Evolutionary conservation across 2,113 vertebrate genomes (phyloP), one percentile per base, ranked within the genome.

Genomic region (Erpornis zantholeuca): DNA sequence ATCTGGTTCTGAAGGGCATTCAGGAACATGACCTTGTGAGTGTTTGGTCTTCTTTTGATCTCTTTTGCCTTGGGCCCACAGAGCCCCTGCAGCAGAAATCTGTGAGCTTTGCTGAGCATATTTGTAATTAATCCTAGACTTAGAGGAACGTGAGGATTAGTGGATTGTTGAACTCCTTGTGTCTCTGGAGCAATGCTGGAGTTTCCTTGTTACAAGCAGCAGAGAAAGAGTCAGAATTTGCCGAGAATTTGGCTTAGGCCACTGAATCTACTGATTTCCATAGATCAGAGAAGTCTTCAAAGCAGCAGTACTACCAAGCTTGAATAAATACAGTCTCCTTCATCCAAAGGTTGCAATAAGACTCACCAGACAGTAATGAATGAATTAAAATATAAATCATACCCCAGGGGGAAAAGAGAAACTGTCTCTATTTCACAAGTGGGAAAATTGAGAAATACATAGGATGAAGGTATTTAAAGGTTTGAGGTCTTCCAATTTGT

Each of bases 91-190:
- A 73, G 85, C 56, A 93, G 88, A 83, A 78, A 75, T 68, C 70
- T 77, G 2, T 40, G 76, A 95, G 90, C 83, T 96, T 88, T 88
- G 36, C 72, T 75, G 71, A 88, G 59, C 36, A 50, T 81, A 75
- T 78, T 68, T 91, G 90, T 90, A 94, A 96, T 97, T 93, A 94
- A 94, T 92, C 72, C 65, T 22, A n/a, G 56, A 92, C 49, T 95
- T 86, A 83, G 24, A 71, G 35, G 92, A 90, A 92, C 29, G 23
- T 93, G 82, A 44, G 93, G 82, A 96, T 96, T 95, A 95, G 60
- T 33, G 49, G 59, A 68, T 57, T 78, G 75, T 60, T 83, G 75
- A 95, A 92, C 50, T 91, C 65, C 69, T 88, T 28, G 27, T 16
- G 40, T 90, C 94, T 95, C 93, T 83, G 33, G 82, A 94, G 79